A percentile compares a stretch with the other conserved stretches of the same genome.
Evolutionary conservation across 2,888 invertebrate species (phyloP).

Genomic region (Aporophyla lueneburgensis): DNA sequence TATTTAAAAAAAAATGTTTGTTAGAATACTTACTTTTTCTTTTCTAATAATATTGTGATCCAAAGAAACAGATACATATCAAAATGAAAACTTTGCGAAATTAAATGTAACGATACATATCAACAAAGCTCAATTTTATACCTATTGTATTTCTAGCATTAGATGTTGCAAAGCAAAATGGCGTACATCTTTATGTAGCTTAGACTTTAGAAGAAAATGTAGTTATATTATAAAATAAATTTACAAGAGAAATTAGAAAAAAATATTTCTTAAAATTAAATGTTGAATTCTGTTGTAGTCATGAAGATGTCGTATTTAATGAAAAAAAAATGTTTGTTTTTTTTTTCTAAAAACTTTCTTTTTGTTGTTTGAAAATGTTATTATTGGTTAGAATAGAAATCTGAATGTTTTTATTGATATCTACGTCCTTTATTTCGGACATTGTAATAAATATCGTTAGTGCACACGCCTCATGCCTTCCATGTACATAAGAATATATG

Average conservation of each 20-base stretch:
- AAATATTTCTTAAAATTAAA: slow-evolving; percentile 71
- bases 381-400: slow-evolving; percentile 66
- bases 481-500: slow-evolving; percentile 85
- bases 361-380: slow-evolving; percentile 62
- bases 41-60: slow-evolving; percentile 50
- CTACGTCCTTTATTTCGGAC: slow-evolving; percentile 68
- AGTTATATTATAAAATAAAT: slow-evolving; percentile 75
- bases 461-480: slow-evolving; percentile 86
- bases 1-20: slow-evolving; percentile 13
- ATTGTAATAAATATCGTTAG: slow-evolving; percentile 71
- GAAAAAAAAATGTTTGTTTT: slow-evolving; percentile 1
- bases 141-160: slow-evolving; percentile 87
- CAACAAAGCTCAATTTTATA: slow-evolving; percentile 90
- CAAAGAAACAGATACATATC: slow-evolving; percentile 65
- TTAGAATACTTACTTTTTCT: slow-evolving; percentile 10
- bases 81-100: slow-evolving; percentile 72
- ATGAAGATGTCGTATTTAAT: slow-evolving; percentile 44
- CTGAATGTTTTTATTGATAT: slow-evolving; percentile 68
- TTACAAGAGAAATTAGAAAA: slow-evolving; percentile 72
- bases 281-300: slow-evolving; percentile 72
- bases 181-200: slow-evolving; percentile 85
- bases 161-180: slow-evolving; percentile 87
- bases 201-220: slow-evolving; percentile 78
- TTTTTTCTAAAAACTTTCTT: slow-evolving; percentile 38
- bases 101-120: slow-evolving; percentile 87